These are phyloP conservation scores for Tragelaphus scriptus DNA, from an alignment of 2,113 vertebrate genomes.

Conservation along the genomic window DNA sequence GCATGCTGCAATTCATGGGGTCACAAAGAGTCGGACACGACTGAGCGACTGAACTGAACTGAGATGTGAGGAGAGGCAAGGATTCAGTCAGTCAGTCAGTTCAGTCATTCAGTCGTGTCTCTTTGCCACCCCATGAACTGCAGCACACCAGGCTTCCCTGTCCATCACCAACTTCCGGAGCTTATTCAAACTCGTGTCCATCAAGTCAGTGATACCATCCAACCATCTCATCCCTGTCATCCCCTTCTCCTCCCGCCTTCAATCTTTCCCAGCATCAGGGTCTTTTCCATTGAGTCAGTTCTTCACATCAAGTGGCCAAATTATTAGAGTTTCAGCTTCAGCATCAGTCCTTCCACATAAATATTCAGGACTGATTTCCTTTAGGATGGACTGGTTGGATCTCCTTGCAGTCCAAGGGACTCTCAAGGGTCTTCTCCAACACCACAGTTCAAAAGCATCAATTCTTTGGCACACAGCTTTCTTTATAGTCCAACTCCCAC, in stretches of 20 bases:
- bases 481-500: neutral
- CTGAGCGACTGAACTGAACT: no score
- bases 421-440: neutral
- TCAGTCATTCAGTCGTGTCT: neutral
- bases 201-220: neutral
- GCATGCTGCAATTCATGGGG: no score
- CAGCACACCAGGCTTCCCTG: neutral
- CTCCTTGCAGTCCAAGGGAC: neutral
- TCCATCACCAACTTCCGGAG: neutral
- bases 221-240: neutral
- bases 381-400: neutral
- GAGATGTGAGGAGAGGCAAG: neutral
- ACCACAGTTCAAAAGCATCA: neutral
- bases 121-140: neutral
- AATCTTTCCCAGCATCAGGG: neutral
- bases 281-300: neutral
- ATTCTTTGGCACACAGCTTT: neutral
- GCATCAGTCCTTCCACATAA: neutral
- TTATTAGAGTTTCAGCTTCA: neutral
- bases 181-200: neutral
- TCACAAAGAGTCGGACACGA: no score
- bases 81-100: neutral
- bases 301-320: neutral
- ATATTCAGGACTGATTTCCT: neutral
- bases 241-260: neutral